Percentiles rank a stretch among this genome's conserved stretches.
Conservation (phyloP, 2,888 invertebrate species). For the Cheilosia vulpina region DNA sequence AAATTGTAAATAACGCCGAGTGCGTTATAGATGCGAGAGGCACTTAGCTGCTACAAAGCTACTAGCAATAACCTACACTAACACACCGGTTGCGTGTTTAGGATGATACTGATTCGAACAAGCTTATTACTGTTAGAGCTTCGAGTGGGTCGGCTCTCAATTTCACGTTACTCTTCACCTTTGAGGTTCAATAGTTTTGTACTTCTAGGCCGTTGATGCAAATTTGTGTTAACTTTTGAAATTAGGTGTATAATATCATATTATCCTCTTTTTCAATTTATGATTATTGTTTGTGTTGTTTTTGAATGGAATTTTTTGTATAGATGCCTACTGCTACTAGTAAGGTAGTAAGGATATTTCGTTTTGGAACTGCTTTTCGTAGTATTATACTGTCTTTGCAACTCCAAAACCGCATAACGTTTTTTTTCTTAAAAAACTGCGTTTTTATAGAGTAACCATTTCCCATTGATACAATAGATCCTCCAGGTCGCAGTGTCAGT, state of each 20-base stretch:
- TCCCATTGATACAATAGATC: no score
- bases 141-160: constrained; percentile 42
- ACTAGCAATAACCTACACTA: constrained; percentile 65
- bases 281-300: neutral
- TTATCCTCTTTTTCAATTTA: neutral
- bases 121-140: constrained; percentile 69
- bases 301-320: neutral
- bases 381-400: no score
- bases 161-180: constrained; percentile 45
- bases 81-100: constrained; percentile 45
- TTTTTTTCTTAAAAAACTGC: neutral
- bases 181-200: constrained; percentile 21
- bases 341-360: no score
- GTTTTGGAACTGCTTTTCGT: no score
- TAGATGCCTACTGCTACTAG: no score
- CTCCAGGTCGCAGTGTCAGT: no score
- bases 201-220: constrained; percentile 18
- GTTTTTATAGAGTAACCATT: no score
- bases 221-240: neutral
- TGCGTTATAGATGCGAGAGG: constrained; percentile 72
- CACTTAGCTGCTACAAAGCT: constrained; percentile 71
- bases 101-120: constrained; percentile 55
- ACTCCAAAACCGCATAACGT: neutral
- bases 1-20: constrained; percentile 75
- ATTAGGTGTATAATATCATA: neutral